A percentile compares a stretch with the other conserved stretches of the same genome.
phyloP scores from a whole-genome alignment of 35 echinoderm and acorn worm species.

The Lytechinus pictus region DNA sequence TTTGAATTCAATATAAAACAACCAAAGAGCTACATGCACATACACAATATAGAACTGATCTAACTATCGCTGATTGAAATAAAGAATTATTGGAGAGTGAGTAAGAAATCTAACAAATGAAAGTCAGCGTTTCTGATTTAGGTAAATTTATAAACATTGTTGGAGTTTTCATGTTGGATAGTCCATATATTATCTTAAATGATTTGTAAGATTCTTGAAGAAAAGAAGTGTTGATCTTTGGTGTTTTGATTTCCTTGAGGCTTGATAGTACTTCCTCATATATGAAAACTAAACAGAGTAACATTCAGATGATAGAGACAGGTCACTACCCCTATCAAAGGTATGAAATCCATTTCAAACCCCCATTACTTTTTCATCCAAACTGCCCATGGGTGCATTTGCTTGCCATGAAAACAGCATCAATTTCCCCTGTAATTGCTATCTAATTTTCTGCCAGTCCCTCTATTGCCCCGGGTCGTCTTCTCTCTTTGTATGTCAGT shows the following conservation, averaged over 20 bases:
- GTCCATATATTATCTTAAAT: too few relatives aligned
- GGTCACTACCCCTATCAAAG: conserved; percentile 1
- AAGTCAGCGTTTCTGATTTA: too few relatives aligned
- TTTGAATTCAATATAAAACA: too few relatives aligned
- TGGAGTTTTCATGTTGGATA: neutral
- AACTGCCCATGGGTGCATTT: neutral
- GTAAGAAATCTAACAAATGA: too few relatives aligned
- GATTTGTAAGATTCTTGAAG: too few relatives aligned
- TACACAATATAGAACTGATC: too few relatives aligned
- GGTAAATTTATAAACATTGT: neutral
- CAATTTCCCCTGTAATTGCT: conserved; percentile 11
- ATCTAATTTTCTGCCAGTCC: conserved; percentile 17
- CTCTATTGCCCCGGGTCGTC: neutral
- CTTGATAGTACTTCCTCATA: neutral
- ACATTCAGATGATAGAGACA: neutral
- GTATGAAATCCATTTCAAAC: neutral
- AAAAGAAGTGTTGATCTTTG: too few relatives aligned
- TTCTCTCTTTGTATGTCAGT: neutral
- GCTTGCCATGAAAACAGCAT: neutral
- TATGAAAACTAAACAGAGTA: neutral
- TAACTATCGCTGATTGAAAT: too few relatives aligned
- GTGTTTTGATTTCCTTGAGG: neutral
- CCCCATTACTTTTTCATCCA: neutral
- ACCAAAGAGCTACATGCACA: too few relatives aligned
- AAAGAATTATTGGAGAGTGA: too few relatives aligned